These are phyloP conservation scores for Venturia canescens DNA, from an alignment of 1,140 invertebrate species.

Conservation along the genomic window DNA sequence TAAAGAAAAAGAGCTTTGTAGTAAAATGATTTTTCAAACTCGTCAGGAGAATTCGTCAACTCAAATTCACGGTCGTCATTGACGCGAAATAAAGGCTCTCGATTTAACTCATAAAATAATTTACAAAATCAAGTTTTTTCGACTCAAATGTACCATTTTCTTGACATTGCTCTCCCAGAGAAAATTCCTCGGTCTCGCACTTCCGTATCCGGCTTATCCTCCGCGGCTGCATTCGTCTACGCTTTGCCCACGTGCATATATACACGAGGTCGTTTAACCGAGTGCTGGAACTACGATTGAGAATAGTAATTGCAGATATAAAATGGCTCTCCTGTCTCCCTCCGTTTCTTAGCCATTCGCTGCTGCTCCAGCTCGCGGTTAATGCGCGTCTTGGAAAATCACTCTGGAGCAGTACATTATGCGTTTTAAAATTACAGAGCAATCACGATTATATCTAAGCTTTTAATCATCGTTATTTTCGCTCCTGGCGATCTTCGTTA, in stretches of 20 bases:
- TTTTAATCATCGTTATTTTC: slow-evolving; percentile 19
- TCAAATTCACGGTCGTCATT: too few species aligned
- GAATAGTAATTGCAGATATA: slow-evolving; percentile 8
- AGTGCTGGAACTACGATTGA: neutral
- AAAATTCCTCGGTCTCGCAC: neutral
- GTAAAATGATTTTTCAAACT: neutral
- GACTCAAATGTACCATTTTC: neutral
- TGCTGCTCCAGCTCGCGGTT: neutral
- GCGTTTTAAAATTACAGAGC: slow-evolving; percentile 16
- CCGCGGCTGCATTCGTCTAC: neutral
- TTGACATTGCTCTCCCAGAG: neutral
- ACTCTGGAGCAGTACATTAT: neutral
- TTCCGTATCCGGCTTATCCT: neutral
- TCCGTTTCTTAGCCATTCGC: neutral
- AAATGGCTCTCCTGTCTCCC: slow-evolving; percentile 6
- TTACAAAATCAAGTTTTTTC: too few species aligned
- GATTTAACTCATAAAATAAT: too few species aligned
- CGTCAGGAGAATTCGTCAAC: neutral
- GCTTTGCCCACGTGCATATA: neutral
- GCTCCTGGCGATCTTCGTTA: neutral
- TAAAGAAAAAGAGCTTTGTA: neutral
- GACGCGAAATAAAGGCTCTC: too few species aligned
- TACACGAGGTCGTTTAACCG: neutral
- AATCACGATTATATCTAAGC: slow-evolving; percentile 10
- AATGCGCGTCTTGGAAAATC: neutral